Evolutionary conservation across 2,888 invertebrate species (phyloP).

Genomic region (Sinhomidia bicolor): DNA sequence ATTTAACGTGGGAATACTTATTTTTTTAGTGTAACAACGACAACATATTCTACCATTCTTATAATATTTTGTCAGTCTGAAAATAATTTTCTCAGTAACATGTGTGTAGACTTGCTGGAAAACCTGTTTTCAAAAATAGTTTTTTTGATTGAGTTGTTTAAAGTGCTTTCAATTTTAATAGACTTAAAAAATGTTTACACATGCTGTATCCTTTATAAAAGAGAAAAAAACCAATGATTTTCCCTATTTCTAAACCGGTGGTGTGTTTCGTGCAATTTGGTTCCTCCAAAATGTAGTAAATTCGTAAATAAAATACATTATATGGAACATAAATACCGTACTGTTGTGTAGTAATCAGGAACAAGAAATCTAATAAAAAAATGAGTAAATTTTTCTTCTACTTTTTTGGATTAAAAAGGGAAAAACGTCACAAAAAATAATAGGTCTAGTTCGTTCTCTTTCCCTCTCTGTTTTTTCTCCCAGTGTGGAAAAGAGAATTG

Average conservation of each 20-base stretch:
- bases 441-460: conserved; percentile 33
- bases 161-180: not conserved
- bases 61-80: no score
- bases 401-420: conserved; percentile 43
- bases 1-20: no score
- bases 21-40: no score
- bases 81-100: no score
- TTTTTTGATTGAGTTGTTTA: conserved; percentile 5
- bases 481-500: not conserved
- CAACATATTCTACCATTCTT: no score
- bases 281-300: conserved; percentile 26
- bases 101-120: no score
- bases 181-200: not conserved
- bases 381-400: conserved; percentile 23
- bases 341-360: not conserved
- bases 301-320: conserved; percentile 17
- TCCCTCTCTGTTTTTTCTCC: not conserved
- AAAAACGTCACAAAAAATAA: conserved; percentile 60
- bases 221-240: not conserved
- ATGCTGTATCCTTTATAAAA: not conserved
- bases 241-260: not conserved
- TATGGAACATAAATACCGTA: not conserved
- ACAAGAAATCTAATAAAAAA: conserved; percentile 46
- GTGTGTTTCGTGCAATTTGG: conserved; percentile 19
- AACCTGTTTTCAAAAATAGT: no score